A percentile compares a stretch with the other conserved stretches of the same genome.
These are phyloP conservation scores for Rhinogobio ventralis DNA, from an alignment of 2,797 vertebrate genomes.

Conservation along the genomic window DNA sequence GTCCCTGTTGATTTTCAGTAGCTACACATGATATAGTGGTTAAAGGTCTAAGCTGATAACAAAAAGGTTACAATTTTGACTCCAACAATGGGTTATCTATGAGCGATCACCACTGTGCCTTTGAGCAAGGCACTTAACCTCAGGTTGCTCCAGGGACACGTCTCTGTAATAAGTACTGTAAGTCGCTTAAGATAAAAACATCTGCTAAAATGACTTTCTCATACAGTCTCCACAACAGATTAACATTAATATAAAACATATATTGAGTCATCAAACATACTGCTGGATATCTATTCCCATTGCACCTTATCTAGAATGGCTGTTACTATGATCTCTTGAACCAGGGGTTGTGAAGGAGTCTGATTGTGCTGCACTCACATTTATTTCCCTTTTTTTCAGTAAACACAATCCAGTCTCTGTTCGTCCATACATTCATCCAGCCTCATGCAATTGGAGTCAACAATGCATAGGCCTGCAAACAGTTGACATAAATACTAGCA, in stretches of 20 bases:
- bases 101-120: slow-evolving; percentile 19
- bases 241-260: slow-evolving; percentile 8
- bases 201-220: background rate
- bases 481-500: background rate
- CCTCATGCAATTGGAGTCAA: background rate
- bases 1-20: slow-evolving; percentile 1
- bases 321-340: background rate
- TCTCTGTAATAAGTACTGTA: slow-evolving; percentile 27
- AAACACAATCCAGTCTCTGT: slow-evolving; percentile 32
- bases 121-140: slow-evolving; percentile 32
- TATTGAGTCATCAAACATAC: background rate
- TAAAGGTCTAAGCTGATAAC: slow-evolving; percentile 14
- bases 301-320: background rate
- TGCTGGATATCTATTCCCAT: background rate
- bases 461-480: background rate
- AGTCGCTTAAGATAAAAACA: background rate
- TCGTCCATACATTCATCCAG: slow-evolving; percentile 1
- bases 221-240: background rate
- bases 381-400: slow-evolving; percentile 25
- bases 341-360: background rate
- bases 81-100: slow-evolving; percentile 6
- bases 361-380: slow-evolving; percentile 2
- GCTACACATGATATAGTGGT: background rate
- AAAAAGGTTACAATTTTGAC: slow-evolving; percentile 21
- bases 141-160: background rate